These are phyloP conservation scores for Ernsta delagoae DNA, from an alignment of 2,888 invertebrate genomes.

Conservation along the genomic window DNA sequence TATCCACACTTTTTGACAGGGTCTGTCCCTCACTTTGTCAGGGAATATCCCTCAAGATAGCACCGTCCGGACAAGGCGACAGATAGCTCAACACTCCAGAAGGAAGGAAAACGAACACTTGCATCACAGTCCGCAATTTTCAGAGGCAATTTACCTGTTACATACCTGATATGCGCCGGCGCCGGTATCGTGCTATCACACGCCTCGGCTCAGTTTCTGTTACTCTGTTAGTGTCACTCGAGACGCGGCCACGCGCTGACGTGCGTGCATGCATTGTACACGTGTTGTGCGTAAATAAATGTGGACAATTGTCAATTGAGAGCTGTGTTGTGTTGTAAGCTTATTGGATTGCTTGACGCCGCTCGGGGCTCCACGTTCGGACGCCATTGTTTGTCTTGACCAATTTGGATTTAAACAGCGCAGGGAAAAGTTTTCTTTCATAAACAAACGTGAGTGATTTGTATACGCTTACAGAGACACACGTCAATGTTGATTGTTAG, in stretches of 20 bases:
- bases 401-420: constrained; percentile 12
- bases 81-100: neutral
- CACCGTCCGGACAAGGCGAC: neutral
- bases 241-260: constrained; percentile 58
- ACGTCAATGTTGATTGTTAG: constrained; percentile 24
- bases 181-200: constrained; percentile 39
- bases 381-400: constrained; percentile 59
- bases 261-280: constrained; percentile 48
- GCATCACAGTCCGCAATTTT: constrained; percentile 57
- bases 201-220: too few relatives aligned
- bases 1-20: too few relatives aligned
- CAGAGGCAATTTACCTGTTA: constrained; percentile 66
- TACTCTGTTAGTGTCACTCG: constrained; percentile 57
- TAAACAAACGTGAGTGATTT: constrained; percentile 10
- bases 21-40: too few relatives aligned
- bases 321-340: constrained; percentile 45
- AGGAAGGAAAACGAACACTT: neutral
- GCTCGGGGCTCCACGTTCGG: constrained; percentile 51
- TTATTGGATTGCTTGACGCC: constrained; percentile 63
- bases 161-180: constrained; percentile 61
- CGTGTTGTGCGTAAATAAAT: constrained; percentile 77
- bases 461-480: constrained; percentile 15
- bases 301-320: constrained; percentile 57
- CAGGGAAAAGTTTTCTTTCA: constrained; percentile 4
- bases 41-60: neutral